A percentile compares a stretch with the other conserved stretches of the same genome.
phyloP scores from a whole-genome alignment of 2,113 vertebrate genomes.

The Euleptes europaea region DNA sequence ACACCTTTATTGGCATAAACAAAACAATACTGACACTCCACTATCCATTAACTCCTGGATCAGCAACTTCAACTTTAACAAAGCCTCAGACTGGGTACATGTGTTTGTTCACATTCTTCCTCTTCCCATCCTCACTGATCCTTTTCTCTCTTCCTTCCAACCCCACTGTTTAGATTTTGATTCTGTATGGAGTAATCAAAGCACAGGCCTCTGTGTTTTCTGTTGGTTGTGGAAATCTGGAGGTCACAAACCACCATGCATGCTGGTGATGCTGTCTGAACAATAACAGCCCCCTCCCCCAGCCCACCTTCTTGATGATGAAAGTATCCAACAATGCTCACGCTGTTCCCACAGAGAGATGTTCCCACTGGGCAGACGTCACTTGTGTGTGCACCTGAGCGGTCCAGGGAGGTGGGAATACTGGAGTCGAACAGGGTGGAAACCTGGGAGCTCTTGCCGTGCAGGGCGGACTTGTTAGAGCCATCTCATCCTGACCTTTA shows the following conservation, averaged over 20 bases:
- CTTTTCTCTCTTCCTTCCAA: not conserved
- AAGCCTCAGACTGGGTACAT: not conserved
- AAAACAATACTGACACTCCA: too few relatives aligned
- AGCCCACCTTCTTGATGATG: not conserved
- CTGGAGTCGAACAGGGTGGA: conserved; percentile 34
- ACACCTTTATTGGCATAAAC: too few relatives aligned
- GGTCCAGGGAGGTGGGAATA: conserved; percentile 62
- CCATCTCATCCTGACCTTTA: conserved; percentile 37
- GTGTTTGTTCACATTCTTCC: not conserved
- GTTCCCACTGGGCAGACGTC: not conserved
- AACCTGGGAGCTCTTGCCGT: conserved; percentile 33
- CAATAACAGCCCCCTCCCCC: not conserved
- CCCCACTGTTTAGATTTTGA: not conserved
- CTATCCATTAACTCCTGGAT: not conserved
- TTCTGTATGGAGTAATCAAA: not conserved
- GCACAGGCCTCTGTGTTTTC: not conserved
- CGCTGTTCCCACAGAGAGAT: not conserved
- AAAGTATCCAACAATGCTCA: not conserved
- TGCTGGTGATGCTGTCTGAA: not conserved
- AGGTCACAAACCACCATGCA: not conserved
- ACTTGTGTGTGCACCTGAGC: not conserved
- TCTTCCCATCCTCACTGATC: not conserved
- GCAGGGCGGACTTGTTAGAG: conserved; percentile 19
- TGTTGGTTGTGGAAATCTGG: not conserved
- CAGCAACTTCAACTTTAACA: not conserved